Conservation (phyloP, 2,888 invertebrate genomes). For the Psylliodes chrysocephalus region DNA sequence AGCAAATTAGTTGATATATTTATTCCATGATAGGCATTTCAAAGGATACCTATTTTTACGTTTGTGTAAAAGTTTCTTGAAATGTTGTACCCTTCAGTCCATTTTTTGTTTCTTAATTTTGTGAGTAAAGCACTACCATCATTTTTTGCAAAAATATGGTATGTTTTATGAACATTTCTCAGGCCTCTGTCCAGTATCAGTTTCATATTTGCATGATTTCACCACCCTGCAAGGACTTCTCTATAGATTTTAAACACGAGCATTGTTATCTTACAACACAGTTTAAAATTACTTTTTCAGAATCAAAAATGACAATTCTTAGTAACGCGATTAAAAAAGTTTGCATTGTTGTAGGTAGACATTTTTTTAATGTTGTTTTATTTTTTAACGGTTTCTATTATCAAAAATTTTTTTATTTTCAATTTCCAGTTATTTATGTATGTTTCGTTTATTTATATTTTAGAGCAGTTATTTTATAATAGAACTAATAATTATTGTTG, state of each 20-base stretch:
- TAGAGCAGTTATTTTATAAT: constrained; percentile 13
- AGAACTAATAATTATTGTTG: no score
- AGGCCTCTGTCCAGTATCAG: neutral
- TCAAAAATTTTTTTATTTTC: neutral
- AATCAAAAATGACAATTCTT: neutral
- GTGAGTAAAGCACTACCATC: no score
- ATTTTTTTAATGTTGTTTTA: neutral
- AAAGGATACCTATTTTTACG: no score
- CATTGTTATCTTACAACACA: neutral
- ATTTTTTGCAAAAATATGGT: no score
- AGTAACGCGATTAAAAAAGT: neutral
- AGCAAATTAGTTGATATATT: no score
- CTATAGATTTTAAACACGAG: constrained; percentile 1
- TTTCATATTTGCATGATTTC: neutral
- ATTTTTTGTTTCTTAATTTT: no score
- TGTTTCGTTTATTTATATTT: constrained; percentile 4
- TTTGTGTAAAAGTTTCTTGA: no score
- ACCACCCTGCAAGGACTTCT: constrained; percentile 7
- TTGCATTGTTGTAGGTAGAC: constrained; percentile 8
- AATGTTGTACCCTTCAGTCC: no score
- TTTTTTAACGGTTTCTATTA: neutral
- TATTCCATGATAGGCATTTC: no score
- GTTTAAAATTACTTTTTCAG: neutral
- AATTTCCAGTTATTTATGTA: neutral
- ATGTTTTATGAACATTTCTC: no score